Evolutionary conservation across 2,113 vertebrate genomes (phyloP).

Genomic region (Craseonycteris thonglongyai): DNA sequence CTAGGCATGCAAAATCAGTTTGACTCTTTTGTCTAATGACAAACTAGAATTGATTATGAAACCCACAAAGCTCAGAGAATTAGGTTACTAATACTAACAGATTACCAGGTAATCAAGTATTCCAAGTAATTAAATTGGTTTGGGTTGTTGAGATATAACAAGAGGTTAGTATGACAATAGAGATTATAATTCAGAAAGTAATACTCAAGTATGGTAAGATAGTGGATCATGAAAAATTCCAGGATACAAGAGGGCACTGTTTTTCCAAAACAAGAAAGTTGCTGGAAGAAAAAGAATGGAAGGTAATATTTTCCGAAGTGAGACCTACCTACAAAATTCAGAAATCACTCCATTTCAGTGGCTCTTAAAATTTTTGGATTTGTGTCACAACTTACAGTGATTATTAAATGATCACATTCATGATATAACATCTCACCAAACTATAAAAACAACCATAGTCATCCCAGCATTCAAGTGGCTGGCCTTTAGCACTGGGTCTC

Average conservation of each 20-base stretch:
- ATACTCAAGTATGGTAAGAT: neutral
- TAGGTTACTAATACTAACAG: neutral
- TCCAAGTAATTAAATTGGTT: neutral
- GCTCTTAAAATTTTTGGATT: neutral
- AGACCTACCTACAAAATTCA: neutral
- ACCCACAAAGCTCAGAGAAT: neutral
- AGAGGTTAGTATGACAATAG: neutral
- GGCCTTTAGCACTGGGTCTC: neutral
- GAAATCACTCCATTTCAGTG: neutral
- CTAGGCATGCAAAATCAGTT: neutral
- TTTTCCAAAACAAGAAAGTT: neutral
- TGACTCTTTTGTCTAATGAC: neutral
- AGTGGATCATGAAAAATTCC: neutral
- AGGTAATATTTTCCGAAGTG: neutral
- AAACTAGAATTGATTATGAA: slow-evolving; percentile 38
- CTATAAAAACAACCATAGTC: neutral
- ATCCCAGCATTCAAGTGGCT: neutral
- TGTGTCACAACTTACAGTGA: neutral
- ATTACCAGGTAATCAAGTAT: neutral
- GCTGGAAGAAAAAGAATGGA: neutral
- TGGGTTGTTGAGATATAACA: neutral
- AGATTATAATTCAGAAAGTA: neutral
- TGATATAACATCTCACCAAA: neutral
- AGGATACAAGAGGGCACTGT: neutral
- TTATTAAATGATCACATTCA: neutral